Conservation (phyloP, 2,888 invertebrate species). For the Cheilosia pagana region DNA sequence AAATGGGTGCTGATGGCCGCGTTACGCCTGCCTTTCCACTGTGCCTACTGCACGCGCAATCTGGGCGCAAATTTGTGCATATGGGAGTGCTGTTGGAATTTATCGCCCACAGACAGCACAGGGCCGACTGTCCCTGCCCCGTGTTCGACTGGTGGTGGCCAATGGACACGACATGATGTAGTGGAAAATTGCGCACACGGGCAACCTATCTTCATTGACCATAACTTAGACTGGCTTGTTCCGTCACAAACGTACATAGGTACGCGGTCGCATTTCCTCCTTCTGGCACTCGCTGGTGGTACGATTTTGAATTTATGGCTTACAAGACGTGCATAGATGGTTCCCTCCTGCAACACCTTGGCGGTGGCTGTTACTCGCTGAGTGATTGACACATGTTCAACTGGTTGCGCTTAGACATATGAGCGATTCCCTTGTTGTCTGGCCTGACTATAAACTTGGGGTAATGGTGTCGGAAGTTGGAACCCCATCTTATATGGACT, state of each 20-base stretch:
- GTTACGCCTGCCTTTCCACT: slow-evolving; percentile 51
- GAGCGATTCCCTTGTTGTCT: slow-evolving; percentile 66
- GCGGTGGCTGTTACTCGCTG: slow-evolving; percentile 41
- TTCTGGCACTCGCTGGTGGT: slow-evolving; percentile 53
- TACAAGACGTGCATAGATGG: slow-evolving; percentile 62
- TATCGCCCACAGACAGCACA: slow-evolving; percentile 73
- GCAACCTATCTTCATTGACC: slow-evolving; percentile 68
- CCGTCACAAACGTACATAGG: slow-evolving; percentile 60
- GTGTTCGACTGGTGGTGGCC: slow-evolving; percentile 39
- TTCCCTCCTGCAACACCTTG: slow-evolving; percentile 68
- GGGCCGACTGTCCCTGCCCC: slow-evolving; percentile 46
- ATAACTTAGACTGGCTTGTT: slow-evolving; percentile 71
- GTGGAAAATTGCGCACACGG: slow-evolving; percentile 70
- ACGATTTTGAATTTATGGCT: slow-evolving; percentile 71
- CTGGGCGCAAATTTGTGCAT: slow-evolving; percentile 56
- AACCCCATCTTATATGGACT: slow-evolving; percentile 24
- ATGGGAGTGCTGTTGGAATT: slow-evolving; percentile 73
- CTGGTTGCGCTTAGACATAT: slow-evolving; percentile 57
- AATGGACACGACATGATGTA: slow-evolving; percentile 69
- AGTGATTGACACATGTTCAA: slow-evolving; percentile 73
- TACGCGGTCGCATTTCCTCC: slow-evolving; percentile 59
- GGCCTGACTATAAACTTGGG: slow-evolving; percentile 9
- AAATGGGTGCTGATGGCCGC: slow-evolving; percentile 61
- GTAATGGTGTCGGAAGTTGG: slow-evolving; percentile 37
- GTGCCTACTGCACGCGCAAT: slow-evolving; percentile 45